Conservation (phyloP, 92 coral and sea anemone species). For the Umimayanthus kanabou region DNA sequence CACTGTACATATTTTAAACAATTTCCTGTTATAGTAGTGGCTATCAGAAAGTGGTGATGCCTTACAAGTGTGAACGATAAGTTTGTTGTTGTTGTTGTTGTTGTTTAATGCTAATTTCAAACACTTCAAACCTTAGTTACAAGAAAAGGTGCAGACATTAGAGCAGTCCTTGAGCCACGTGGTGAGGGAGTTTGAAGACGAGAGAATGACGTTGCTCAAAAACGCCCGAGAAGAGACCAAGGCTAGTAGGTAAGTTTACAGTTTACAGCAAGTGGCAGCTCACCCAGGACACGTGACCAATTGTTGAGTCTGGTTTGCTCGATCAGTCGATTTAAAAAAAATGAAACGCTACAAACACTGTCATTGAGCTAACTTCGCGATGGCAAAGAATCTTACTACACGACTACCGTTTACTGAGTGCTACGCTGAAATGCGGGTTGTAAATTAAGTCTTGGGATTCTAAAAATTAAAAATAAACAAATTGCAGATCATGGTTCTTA, state of each 20-base stretch:
- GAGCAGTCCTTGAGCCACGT: slow-evolving; percentile 94
- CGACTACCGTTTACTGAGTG: too few relatives aligned
- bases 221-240: slow-evolving; percentile 71
- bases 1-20: too few relatives aligned
- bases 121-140: slow-evolving; percentile 50
- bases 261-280: neutral
- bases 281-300: neutral
- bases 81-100: neutral
- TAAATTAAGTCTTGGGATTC: too few relatives aligned
- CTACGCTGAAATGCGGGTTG: too few relatives aligned
- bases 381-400: too few relatives aligned
- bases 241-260: slow-evolving; percentile 64
- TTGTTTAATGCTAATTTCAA: neutral
- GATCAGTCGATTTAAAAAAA: neutral
- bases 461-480: too few relatives aligned
- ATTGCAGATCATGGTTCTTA: too few relatives aligned
- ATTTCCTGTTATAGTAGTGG: too few relatives aligned
- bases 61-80: too few relatives aligned
- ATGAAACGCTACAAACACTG: neutral
- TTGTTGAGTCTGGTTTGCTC: neutral
- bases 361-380: too few relatives aligned
- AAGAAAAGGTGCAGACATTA: slow-evolving; percentile 92
- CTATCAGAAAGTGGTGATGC: too few relatives aligned
- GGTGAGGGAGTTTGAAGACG: slow-evolving; percentile 94
- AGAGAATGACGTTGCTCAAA: slow-evolving; percentile 69